Evolutionary conservation across 2,888 invertebrate species (phyloP), one percentile per base, ranked within the genome.

Genomic region (Heliconius hortense): DNA sequence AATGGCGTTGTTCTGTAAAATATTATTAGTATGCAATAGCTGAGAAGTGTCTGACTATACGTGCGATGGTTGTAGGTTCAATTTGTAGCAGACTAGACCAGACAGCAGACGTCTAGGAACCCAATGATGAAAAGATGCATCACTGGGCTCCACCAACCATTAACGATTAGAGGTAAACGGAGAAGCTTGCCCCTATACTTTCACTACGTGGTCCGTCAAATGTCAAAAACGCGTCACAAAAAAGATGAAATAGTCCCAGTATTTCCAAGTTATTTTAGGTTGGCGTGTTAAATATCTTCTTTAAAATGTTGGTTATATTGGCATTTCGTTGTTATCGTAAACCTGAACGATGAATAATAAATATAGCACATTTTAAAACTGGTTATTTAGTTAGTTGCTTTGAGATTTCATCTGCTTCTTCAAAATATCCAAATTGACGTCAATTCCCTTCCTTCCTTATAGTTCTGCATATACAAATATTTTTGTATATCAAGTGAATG

Each of bases 401-500:
- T 39, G 66, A n/a, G 10, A 35, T 64, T 35, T 64, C 18, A 35
- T 64, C 10, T 35, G 21, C 21, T 64, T 64, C n/a, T 21, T 64
- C n/a, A 64, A 60, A 35, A 7, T 60, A 24, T 26, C 15, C 28
- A 48, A 53, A 28, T 68, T 28, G 64, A 64, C 64, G 64, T 56
- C 35, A 66, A 39, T 60, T 26, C 7, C 15, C 21, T 71, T 62
- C n/a, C n/a, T 71, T 71, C 60, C 24, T 71, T 43, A 71, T 63
- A 31, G 39, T 63, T 53, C 28, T 53, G 48, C 28, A 35, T 53
- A 64, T 53, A 1, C 39, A 64, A 68, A 69, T 69, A 62, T 59
- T 59, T 73, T 60, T n/a, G 43, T 43, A 64, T 4, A 35, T 68
- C 24, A 43, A 56, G 26, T 28, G 18, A 66, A 53, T 72, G 76